Evolutionary conservation across 2,797 vertebrate genomes (phyloP).

Genomic region (Valencia hispanica): DNA sequence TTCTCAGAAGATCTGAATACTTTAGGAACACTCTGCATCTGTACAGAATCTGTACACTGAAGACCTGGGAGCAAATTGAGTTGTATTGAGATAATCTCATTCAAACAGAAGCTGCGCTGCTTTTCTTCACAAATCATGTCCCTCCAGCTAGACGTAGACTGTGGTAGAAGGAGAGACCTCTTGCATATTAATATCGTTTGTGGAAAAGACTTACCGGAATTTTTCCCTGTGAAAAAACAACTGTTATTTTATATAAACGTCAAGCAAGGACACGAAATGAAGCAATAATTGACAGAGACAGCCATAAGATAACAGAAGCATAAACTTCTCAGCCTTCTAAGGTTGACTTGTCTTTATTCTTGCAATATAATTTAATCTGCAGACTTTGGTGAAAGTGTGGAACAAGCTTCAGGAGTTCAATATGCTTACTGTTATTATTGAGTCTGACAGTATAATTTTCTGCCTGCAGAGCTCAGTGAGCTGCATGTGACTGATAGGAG

Average conservation of each 20-base stretch:
- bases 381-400: constrained; percentile 21
- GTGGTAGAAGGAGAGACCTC: background rate
- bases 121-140: constrained; percentile 39
- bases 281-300: constrained; percentile 18
- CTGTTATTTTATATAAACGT: constrained; percentile 19
- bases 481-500: constrained; percentile 38
- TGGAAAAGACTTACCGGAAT: constrained; percentile 14
- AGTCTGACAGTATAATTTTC: constrained; percentile 40
- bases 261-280: constrained; percentile 9
- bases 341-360: constrained; percentile 34
- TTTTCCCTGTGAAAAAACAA: constrained; percentile 7
- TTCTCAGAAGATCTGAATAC: no score
- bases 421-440: constrained; percentile 27
- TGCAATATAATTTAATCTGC: constrained; percentile 31
- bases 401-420: constrained; percentile 30
- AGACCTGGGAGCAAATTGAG: constrained; percentile 39
- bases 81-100: constrained; percentile 64
- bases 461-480: constrained; percentile 32
- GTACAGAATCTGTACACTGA: constrained; percentile 26
- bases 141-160: constrained; percentile 39
- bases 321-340: background rate
- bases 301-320: constrained; percentile 21
- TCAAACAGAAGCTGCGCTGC: constrained; percentile 44
- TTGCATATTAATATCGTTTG: background rate
- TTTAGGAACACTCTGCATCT: background rate